Base-by-base conservation (phyloP, 2,113 vertebrate species). In the Pimephales promelas region DNA sequence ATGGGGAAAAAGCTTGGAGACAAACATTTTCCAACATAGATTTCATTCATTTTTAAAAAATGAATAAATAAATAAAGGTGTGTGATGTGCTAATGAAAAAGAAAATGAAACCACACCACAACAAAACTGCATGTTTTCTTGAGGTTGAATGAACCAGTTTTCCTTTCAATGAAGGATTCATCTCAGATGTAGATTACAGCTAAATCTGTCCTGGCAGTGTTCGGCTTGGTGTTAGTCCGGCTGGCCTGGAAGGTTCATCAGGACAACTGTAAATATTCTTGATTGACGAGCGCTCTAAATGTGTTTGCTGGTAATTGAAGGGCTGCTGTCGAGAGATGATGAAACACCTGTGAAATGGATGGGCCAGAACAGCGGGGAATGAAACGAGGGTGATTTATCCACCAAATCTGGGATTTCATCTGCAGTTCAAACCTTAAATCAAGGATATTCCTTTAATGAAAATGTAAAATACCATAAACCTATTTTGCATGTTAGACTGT, bases 231-330 rank as follows among this genome's bases (percentile, higher is more conserved):
- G 79, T 45, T 18, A 4, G 26, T 59, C 22, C 61, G 40, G 24
- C 24, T 31, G 24, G 34, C 62, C 24, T 85, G 59, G 54, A 81
- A 62, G 22, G 28, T 36, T 68, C 52, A n/a, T 86, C 66, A n/a
- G 36, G 66, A 79, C 59, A 9, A 34, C 76, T 79, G n/a, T 86
- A 79, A 86, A 83, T 79, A 83, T 61, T 34, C 31, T 9, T 34
- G 64, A 84, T 84, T 43, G 31, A 84, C 78, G 74, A 57, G 47
- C 22, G 4, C 74, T 47, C 56, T 73, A 82, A 82, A 82, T 82
- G 40, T 34, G 56, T 49, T 83, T 78, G 45, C 72, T 22, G 52
- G 45, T 83, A 70, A 82, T 78, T 6, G 14, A 61, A 78, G 31
- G 28, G 11, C 28, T 64, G 8, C 43, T 64, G 78, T 80, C 6